A percentile compares a stretch with the other conserved stretches of the same genome.
Conservation (phyloP, 1,140 invertebrate species). For the Sarcophaga peregrina region DNA sequence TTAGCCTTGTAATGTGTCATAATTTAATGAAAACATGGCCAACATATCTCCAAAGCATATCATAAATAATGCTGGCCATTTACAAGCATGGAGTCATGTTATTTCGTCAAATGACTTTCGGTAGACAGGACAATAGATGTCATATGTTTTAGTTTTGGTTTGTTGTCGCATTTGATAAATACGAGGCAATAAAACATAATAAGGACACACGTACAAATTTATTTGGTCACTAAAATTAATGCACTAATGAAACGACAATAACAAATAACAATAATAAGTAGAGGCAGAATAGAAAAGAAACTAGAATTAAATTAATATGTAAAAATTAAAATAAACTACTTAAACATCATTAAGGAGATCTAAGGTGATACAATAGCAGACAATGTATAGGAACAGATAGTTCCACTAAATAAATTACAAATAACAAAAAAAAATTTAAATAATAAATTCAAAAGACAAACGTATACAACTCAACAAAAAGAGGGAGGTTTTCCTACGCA, state of each 20-base stretch:
- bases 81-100: not conserved
- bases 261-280: not conserved
- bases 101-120: not conserved
- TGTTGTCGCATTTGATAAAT: not conserved
- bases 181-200: slow-evolving; percentile 20
- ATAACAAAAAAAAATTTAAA: not conserved
- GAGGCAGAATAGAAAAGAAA: not conserved
- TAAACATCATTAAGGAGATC: not conserved
- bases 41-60: not conserved
- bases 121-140: not conserved
- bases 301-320: slow-evolving; percentile 21
- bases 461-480: not conserved
- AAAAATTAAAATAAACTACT: slow-evolving; percentile 3
- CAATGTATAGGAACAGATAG: not conserved
- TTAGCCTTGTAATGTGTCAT: not conserved
- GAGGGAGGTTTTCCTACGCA: not conserved
- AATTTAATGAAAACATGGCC: not conserved
- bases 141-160: not conserved
- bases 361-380: not conserved
- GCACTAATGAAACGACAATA: not conserved
- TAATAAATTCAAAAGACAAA: not conserved
- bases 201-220: not conserved
- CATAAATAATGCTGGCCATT: not conserved
- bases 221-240: not conserved
- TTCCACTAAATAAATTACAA: slow-evolving; percentile 17